Conservation (phyloP, 2,888 invertebrate genomes). For the Diadegma fenestrale region DNA sequence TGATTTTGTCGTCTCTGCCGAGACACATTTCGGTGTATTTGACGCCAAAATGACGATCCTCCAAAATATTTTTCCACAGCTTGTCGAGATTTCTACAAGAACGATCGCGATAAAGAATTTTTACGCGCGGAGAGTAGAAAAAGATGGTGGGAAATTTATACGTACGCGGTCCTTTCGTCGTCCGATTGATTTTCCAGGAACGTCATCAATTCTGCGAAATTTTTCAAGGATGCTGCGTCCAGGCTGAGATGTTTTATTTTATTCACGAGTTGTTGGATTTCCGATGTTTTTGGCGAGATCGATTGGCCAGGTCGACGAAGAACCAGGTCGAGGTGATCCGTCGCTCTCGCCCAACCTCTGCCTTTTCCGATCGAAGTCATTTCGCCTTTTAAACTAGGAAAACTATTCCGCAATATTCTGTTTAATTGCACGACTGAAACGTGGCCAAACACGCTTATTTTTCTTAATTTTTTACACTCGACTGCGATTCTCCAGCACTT, state of each 20-base stretch:
- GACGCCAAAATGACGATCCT: conserved; percentile 57
- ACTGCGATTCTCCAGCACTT: background rate
- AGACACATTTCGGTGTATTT: conserved; percentile 35
- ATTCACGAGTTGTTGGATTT: conserved; percentile 49
- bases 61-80: conserved; percentile 46
- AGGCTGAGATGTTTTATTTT: conserved; percentile 50
- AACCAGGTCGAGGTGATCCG: conserved; percentile 23
- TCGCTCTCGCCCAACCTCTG: conserved; percentile 50
- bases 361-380: conserved; percentile 63
- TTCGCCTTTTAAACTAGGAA: background rate
- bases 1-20: background rate
- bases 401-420: background rate
- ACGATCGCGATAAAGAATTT: no score
- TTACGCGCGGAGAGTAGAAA: background rate
- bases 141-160: background rate
- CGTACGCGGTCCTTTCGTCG: conserved; percentile 28
- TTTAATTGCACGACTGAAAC: background rate
- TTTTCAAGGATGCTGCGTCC: conserved; percentile 5
- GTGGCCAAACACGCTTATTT: background rate
- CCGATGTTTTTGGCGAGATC: conserved; percentile 32
- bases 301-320: conserved; percentile 54
- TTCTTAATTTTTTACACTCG: background rate
- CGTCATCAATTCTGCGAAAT: background rate
- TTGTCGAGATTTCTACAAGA: conserved; percentile 45
- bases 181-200: conserved; percentile 31